These are phyloP conservation scores for Anabas testudineus DNA, from an alignment of 2,797 vertebrate genomes.

Conservation along the genomic window DNA sequence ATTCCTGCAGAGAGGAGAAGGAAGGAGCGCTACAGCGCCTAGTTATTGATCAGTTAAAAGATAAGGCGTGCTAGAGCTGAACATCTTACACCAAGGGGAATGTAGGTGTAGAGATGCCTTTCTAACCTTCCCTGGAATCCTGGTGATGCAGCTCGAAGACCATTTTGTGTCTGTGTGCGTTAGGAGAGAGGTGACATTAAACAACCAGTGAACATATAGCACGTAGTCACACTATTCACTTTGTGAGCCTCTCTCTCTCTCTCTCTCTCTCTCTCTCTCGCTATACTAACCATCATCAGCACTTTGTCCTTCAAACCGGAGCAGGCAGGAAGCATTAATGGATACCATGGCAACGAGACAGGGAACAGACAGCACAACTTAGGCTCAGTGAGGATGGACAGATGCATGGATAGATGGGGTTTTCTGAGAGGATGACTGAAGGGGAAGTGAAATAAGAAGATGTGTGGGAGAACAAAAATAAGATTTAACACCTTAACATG, in stretches of 20 bases:
- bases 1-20: slow-evolving; percentile 42
- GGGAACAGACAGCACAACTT: slow-evolving; percentile 60
- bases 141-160: slow-evolving; percentile 47
- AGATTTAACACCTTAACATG: slow-evolving; percentile 14
- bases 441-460: slow-evolving; percentile 39
- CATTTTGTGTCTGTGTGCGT: slow-evolving; percentile 19
- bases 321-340: slow-evolving; percentile 74
- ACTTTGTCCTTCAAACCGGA: slow-evolving; percentile 81
- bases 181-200: slow-evolving; percentile 17
- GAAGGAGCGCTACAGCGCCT: slow-evolving; percentile 52
- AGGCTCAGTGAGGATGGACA: slow-evolving; percentile 57
- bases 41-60: slow-evolving; percentile 78
- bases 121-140: slow-evolving; percentile 32
- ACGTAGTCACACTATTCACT: neutral
- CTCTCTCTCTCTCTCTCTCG: slow-evolving; percentile 15
- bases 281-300: slow-evolving; percentile 60
- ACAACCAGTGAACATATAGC: slow-evolving; percentile 6
- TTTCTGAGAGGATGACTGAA: slow-evolving; percentile 55
- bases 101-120: slow-evolving; percentile 44
- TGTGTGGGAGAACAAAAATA: slow-evolving; percentile 33
- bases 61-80: slow-evolving; percentile 61
- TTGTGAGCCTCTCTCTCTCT: neutral
- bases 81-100: slow-evolving; percentile 49
- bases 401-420: slow-evolving; percentile 30
- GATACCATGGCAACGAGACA: slow-evolving; percentile 82